Percentiles rank a stretch among this genome's conserved stretches.
These are phyloP conservation scores for Anthonomus grandis DNA, from an alignment of 1,140 invertebrate genomes.

Conservation along the genomic window DNA sequence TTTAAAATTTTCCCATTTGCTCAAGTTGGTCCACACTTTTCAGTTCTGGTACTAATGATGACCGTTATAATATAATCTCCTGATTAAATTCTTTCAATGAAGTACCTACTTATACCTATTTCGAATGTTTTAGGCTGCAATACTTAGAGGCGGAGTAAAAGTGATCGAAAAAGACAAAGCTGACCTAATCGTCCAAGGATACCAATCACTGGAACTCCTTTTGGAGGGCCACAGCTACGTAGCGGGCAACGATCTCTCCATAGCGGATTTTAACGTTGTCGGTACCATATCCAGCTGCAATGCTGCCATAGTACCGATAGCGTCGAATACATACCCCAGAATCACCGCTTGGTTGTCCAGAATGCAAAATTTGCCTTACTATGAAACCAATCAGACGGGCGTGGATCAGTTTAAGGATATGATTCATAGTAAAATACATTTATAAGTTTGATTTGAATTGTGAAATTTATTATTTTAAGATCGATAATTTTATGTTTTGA, in stretches of 20 bases:
- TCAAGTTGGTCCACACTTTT: too few relatives aligned
- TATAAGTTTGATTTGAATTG: too few relatives aligned
- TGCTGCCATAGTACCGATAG: slow-evolving; percentile 37
- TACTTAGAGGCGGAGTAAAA: slow-evolving; percentile 31
- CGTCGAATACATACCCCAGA: slow-evolving; percentile 33
- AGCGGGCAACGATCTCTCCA: slow-evolving; percentile 50
- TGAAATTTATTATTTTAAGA: too few relatives aligned
- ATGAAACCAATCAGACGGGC: slow-evolving; percentile 35
- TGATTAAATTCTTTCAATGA: not conserved
- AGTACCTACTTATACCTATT: not conserved
- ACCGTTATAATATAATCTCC: too few relatives aligned
- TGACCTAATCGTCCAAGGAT: slow-evolving; percentile 26
- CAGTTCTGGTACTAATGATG: too few relatives aligned
- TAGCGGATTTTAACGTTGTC: slow-evolving; percentile 53
- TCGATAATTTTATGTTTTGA: too few relatives aligned
- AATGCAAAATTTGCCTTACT: slow-evolving; percentile 36
- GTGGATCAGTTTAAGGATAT: slow-evolving; percentile 31
- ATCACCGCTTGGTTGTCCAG: slow-evolving; percentile 31
- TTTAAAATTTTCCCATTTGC: too few relatives aligned
- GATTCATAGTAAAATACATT: slow-evolving; percentile 27
- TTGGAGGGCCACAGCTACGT: slow-evolving; percentile 30
- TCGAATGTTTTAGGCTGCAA: slow-evolving; percentile 8
- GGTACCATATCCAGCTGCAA: slow-evolving; percentile 44
- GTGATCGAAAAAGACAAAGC: slow-evolving; percentile 36
- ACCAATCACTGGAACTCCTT: slow-evolving; percentile 30